phyloP scores from a whole-genome alignment of 2,888 invertebrate species.

The Melikaiella ostensackeni region DNA sequence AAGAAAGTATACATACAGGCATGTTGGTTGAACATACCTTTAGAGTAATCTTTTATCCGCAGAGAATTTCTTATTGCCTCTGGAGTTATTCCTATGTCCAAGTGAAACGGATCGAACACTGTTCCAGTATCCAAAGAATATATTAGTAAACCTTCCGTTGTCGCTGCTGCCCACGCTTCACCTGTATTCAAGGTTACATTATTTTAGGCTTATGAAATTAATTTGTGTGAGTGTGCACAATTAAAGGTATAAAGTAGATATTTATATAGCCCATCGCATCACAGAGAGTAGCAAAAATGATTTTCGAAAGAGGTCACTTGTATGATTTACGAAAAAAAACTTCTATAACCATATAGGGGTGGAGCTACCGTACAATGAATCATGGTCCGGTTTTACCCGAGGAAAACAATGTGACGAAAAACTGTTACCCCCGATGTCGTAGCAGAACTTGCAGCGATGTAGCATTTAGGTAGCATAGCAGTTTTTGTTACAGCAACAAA shows the following conservation, averaged over 20 bases:
- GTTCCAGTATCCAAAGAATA: conserved; percentile 89
- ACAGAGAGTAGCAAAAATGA: no score
- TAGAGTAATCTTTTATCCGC: conserved; percentile 81
- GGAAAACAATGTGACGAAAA: no score
- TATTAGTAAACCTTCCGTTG: conserved; percentile 95
- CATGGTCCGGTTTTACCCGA: not conserved
- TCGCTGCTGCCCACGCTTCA: conserved; percentile 93
- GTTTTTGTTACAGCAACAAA: no score
- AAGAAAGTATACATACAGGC: not conserved
- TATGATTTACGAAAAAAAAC: no score
- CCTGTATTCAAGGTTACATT: conserved; percentile 77
- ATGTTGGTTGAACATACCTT: conserved; percentile 74
- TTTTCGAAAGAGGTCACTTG: no score
- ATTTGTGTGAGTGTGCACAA: no score
- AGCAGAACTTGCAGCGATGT: no score
- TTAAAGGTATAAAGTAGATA: no score
- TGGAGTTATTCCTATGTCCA: conserved; percentile 92
- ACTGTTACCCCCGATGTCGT: no score
- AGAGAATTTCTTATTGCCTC: conserved; percentile 82
- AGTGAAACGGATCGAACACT: conserved; percentile 95
- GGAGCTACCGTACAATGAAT: not conserved
- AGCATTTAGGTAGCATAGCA: no score
- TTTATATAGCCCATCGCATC: no score
- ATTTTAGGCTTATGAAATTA: not conserved
- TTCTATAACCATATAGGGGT: not conserved